Evolutionary conservation across 2,113 vertebrate genomes (phyloP).

Genomic region (Kryptolebias marmoratus): DNA sequence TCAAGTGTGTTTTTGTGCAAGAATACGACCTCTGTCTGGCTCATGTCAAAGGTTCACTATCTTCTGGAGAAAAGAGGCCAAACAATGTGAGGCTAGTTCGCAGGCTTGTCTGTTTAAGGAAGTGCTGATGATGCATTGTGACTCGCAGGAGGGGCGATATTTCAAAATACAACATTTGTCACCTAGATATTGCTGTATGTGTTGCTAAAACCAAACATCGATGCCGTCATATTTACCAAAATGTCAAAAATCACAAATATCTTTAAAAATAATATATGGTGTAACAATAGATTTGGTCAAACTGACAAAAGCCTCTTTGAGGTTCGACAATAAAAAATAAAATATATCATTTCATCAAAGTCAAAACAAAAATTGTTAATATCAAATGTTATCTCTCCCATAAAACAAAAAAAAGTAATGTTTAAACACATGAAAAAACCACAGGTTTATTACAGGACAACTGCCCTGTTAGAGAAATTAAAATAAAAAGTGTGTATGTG

Average conservation of each 20-base stretch:
- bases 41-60: slow-evolving; percentile 46
- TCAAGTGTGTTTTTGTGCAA: slow-evolving; percentile 57
- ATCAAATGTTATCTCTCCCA: slow-evolving; percentile 64
- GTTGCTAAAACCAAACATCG: slow-evolving; percentile 30
- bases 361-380: slow-evolving; percentile 64
- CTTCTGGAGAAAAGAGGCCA: slow-evolving; percentile 51
- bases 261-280: slow-evolving; percentile 42
- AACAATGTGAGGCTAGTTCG: slow-evolving; percentile 55
- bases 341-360: slow-evolving; percentile 63
- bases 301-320: slow-evolving; percentile 60
- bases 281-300: slow-evolving; percentile 44
- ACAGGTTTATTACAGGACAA: slow-evolving; percentile 78
- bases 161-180: slow-evolving; percentile 26
- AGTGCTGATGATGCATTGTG: slow-evolving; percentile 54
- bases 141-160: slow-evolving; percentile 41
- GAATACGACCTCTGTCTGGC: slow-evolving; percentile 45
- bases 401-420: slow-evolving; percentile 64
- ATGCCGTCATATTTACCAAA: slow-evolving; percentile 15
- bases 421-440: slow-evolving; percentile 73
- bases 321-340: slow-evolving; percentile 56
- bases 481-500: slow-evolving; percentile 38
- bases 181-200: slow-evolving; percentile 16
- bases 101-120: slow-evolving; percentile 52
- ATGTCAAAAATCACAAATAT: slow-evolving; percentile 43
- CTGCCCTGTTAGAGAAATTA: slow-evolving; percentile 46